phyloP scores from a whole-genome alignment of 2,797 vertebrate species.

The Tapera naevia region DNA sequence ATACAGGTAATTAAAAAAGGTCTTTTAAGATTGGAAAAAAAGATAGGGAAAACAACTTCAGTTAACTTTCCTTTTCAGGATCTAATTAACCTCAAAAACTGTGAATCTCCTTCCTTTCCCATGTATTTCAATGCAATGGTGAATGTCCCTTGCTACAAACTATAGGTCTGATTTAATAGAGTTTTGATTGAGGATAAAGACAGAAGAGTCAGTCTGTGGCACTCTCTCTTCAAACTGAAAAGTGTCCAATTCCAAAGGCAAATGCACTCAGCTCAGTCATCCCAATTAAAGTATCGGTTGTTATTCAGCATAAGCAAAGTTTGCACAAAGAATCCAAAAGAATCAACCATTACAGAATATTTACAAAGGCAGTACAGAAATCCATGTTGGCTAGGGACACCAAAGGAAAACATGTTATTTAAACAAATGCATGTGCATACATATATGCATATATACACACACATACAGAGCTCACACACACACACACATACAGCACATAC shows the following conservation, averaged over 20 bases:
- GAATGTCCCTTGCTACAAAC: background rate
- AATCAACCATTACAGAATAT: background rate
- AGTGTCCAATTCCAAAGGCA: constrained; percentile 33
- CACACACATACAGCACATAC: background rate
- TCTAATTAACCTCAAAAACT: constrained; percentile 43
- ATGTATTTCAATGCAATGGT: constrained; percentile 11
- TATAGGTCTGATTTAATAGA: constrained; percentile 34
- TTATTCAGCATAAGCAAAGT: constrained; percentile 17
- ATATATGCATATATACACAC: background rate
- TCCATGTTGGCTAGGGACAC: background rate
- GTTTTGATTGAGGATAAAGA: constrained; percentile 48
- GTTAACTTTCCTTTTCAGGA: constrained; percentile 26
- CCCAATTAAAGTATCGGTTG: constrained; percentile 23
- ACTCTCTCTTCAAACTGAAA: constrained; percentile 33
- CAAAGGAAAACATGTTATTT: background rate
- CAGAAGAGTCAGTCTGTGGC: background rate
- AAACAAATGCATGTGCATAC: background rate
- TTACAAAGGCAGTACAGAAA: background rate
- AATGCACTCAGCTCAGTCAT: constrained; percentile 14
- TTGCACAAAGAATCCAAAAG: constrained; percentile 10
- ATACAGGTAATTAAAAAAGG: background rate
- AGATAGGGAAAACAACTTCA: background rate
- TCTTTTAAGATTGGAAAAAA: background rate
- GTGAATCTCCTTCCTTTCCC: background rate
- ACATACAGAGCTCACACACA: background rate